Evolutionary conservation across 2,113 vertebrate species (phyloP).

Genomic region (Sceloporus undulatus): DNA sequence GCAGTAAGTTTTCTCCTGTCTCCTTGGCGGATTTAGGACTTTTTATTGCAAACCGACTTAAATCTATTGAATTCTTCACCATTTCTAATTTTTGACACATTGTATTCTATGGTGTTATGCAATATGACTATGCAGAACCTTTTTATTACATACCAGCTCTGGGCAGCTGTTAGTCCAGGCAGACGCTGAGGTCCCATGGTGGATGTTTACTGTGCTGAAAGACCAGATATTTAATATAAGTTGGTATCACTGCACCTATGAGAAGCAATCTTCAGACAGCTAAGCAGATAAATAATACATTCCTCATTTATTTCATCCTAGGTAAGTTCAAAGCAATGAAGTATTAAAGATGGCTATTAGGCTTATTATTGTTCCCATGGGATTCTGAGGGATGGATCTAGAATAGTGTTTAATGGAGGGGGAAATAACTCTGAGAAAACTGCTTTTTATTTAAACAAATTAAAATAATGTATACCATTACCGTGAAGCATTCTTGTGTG

Average conservation of each 20-base stretch:
- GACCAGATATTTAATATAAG: neutral
- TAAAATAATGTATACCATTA: neutral
- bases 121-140: constrained; percentile 49
- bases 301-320: neutral
- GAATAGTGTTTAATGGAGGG: neutral
- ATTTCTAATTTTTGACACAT: constrained; percentile 23
- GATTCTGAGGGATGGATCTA: neutral
- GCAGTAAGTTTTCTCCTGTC: fast-evolving
- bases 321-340: neutral
- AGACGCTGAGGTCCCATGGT: neutral
- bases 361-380: neutral
- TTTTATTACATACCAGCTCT: constrained; percentile 10
- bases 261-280: neutral
- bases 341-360: neutral
- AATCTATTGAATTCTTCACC: neutral
- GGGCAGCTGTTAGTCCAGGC: constrained; percentile 45
- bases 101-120: constrained; percentile 28
- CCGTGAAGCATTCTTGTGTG: neutral
- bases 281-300: neutral
- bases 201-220: constrained; percentile 24
- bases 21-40: constrained; percentile 39
- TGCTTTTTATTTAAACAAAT: neutral
- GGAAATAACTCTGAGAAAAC: neutral
- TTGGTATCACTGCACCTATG: neutral
- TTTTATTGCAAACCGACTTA: constrained; percentile 26